phyloP scores from a whole-genome alignment of 2,888 invertebrate genomes.

The Strigamia crassipes region DNA sequence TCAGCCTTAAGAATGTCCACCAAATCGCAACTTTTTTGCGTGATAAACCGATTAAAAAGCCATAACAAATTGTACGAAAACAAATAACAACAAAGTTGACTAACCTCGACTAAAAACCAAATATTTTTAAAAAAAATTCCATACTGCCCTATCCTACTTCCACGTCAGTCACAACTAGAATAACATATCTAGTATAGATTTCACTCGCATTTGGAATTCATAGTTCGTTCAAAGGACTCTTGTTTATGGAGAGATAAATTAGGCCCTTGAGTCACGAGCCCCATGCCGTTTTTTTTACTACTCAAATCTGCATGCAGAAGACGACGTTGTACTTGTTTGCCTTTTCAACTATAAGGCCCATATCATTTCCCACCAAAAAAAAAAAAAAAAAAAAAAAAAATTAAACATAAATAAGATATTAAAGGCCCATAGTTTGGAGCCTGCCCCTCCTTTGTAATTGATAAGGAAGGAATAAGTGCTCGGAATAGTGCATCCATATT shows the following conservation, averaged over 20 bases:
- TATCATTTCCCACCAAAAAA: too few relatives aligned
- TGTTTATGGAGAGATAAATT: constrained; percentile 17
- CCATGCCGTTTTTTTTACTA: not conserved
- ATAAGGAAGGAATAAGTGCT: not conserved
- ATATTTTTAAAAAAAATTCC: too few relatives aligned
- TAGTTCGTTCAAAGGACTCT: constrained; percentile 1
- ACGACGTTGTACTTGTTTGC: not conserved
- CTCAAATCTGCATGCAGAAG: not conserved
- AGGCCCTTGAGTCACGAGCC: constrained; percentile 1
- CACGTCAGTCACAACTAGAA: not conserved
- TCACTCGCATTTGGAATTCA: constrained; percentile 11
- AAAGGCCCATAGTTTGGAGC: not conserved
- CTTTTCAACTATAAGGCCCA: not conserved
- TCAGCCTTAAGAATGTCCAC: constrained; percentile 1
- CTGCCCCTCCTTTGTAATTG: not conserved
- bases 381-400: not conserved
- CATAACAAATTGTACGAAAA: not conserved
- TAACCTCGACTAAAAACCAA: not conserved
- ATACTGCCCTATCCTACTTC: not conserved
- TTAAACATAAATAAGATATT: not conserved
- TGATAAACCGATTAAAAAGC: not conserved
- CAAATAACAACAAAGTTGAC: not conserved
- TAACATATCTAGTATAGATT: not conserved
- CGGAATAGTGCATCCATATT: not conserved
- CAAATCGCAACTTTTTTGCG: not conserved